Base-by-base conservation (phyloP, 2,888 invertebrate genomes). In the Chrysodeixis includens region DNA sequence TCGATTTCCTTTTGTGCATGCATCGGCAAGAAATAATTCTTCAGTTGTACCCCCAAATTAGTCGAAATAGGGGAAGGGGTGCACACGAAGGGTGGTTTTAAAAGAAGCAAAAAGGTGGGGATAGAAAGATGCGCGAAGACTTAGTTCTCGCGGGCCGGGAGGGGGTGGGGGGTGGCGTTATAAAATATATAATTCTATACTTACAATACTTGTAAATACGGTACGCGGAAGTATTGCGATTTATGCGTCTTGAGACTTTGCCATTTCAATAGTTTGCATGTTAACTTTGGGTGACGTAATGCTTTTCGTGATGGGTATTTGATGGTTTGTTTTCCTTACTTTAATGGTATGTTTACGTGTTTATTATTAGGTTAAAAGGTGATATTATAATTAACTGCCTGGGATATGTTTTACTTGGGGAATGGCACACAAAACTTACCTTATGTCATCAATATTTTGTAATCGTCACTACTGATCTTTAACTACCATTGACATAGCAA, bases 181-280 rank as follows among this genome's bases (percentile, higher is more conserved):
- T 94, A 94, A 95, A 95, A 95, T 95, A 94, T 95, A 95, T 95
- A 95, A 95, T 95, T 95, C 94, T 95, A 95, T 94, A 94, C 95
- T 95, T 94, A 95, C 95, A 95, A 95, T 95, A 95, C 95, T 95
- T 95, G 95, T 95, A 95, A 95, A 95, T 95, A 95, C 94, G 94
- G 90, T 88, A 94, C 92, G 93, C 94, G 95, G 95, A 94, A 95
- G 93, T 93, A 90, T 83, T 74, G 56, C 78, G 87, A 66, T 40
- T 40, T 46, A 30, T 9, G 3, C 16, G 69, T 60, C 71, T 92
- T 93, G 93, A 86, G 89, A 88, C 90, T 92, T 86, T 62, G 35
- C 56, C 67, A 53, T 75, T 71, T 69, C 22, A 60, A 55, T 67
- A 67, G 72, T 79, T 69, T 53, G 49, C 53, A 18, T 32, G 18